phyloP scores from a whole-genome alignment of 2,888 invertebrate species.

The Hirtodrosophila trivittata region DNA sequence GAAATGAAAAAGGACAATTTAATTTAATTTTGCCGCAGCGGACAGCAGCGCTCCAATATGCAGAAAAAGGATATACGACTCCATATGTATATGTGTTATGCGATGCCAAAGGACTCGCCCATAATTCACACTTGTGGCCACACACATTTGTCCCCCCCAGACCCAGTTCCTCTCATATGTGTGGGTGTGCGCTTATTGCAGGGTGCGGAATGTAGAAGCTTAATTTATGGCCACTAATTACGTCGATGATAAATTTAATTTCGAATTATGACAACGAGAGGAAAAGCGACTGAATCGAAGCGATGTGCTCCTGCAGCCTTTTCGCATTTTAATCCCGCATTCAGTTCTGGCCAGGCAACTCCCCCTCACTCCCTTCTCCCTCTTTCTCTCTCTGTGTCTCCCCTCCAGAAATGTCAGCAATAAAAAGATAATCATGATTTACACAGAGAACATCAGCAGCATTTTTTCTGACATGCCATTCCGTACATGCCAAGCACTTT shows the following conservation, averaged over 20 bases:
- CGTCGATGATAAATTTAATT: constrained; percentile 81
- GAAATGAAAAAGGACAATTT: constrained; percentile 81
- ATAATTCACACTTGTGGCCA: constrained; percentile 77
- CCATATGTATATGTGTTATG: background rate
- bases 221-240: constrained; percentile 82
- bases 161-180: constrained; percentile 13
- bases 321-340: background rate
- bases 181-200: background rate
- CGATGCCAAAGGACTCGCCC: constrained; percentile 41
- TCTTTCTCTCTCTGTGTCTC: constrained; percentile 4
- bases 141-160: constrained; percentile 29
- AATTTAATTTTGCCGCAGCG: constrained; percentile 79
- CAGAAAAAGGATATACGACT: constrained; percentile 10
- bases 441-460: constrained; percentile 57
- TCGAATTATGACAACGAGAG: constrained; percentile 59
- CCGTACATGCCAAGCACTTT: constrained; percentile 35
- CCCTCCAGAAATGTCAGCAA: constrained; percentile 47
- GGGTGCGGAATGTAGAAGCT: constrained; percentile 16
- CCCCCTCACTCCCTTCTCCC: background rate
- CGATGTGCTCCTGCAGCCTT: no score
- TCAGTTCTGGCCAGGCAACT: background rate
- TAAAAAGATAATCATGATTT: constrained; percentile 73
- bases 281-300: background rate
- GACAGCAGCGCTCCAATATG: constrained; percentile 22
- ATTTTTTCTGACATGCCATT: constrained; percentile 43